Evolutionary conservation across 2,888 invertebrate genomes (phyloP).

Genomic region (Molorchus minor): DNA sequence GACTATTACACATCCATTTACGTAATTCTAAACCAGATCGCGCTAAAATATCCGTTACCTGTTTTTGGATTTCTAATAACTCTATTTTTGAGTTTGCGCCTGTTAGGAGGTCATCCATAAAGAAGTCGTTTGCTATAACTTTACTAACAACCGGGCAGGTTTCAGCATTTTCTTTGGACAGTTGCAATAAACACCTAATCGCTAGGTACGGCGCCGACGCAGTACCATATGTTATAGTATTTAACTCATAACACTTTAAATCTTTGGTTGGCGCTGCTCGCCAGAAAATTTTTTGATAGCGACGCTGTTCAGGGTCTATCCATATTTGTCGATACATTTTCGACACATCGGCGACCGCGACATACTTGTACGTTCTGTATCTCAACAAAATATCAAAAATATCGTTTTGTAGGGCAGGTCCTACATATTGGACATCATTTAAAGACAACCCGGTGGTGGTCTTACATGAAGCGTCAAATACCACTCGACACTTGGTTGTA

Average conservation of each 20-base stretch:
- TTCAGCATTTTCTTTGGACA: conserved; percentile 15
- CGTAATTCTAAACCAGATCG: conserved; percentile 9
- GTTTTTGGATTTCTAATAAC: conserved; percentile 14
- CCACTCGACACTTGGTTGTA: conserved; percentile 37
- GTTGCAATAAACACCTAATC: conserved; percentile 19
- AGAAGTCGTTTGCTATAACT: conserved; percentile 17
- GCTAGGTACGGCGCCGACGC: conserved; percentile 27
- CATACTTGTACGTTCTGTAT: conserved; percentile 30
- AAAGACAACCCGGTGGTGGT: conserved; percentile 30
- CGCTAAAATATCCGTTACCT: conserved; percentile 3
- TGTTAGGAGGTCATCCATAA: conserved; percentile 28
- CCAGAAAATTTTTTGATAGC: conserved; percentile 27
- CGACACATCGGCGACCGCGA: conserved; percentile 34
- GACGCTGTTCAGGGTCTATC: conserved; percentile 25
- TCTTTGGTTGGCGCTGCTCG: conserved; percentile 17
- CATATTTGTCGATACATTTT: conserved; percentile 40
- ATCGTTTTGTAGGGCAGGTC: conserved; percentile 32
- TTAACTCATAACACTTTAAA: conserved; percentile 34
- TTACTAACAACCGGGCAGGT: neutral
- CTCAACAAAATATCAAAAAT: conserved; percentile 35
- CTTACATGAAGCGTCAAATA: conserved; percentile 38
- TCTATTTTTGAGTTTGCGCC: conserved; percentile 15
- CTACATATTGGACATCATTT: conserved; percentile 32
- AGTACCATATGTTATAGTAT: conserved; percentile 40
- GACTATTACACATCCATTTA: conserved; percentile 22